Percentiles rank a stretch among this genome's conserved stretches.
These are phyloP conservation scores for Psylliodes chrysocephalus DNA, from an alignment of 2,888 invertebrate genomes.

Conservation along the genomic window DNA sequence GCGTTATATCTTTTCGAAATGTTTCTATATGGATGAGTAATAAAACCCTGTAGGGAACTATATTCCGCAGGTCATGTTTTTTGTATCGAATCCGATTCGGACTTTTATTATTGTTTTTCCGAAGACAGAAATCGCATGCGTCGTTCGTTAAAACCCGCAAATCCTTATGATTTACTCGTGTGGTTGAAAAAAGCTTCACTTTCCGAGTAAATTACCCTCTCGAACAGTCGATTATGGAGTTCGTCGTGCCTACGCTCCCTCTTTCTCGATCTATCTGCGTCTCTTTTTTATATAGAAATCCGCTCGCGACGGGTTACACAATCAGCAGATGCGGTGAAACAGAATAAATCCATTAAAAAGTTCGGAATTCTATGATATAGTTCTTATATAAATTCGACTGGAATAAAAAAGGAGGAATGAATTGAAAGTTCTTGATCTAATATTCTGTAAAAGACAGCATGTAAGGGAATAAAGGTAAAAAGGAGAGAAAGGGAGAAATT, in stretches of 20 bases:
- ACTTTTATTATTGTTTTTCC: slow-evolving; percentile 11
- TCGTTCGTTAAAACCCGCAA: too few species aligned
- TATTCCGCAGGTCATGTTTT: slow-evolving; percentile 10
- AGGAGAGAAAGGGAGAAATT: slow-evolving; percentile 40
- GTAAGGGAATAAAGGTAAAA: slow-evolving; percentile 38
- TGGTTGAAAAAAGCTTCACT: not conserved
- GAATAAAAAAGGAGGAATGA: slow-evolving; percentile 38
- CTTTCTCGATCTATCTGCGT: not conserved
- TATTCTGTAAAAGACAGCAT: slow-evolving; percentile 46
- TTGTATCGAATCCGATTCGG: slow-evolving; percentile 15
- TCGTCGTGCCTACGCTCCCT: too few species aligned
- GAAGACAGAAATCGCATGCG: too few species aligned
- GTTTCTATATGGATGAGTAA: slow-evolving; percentile 10
- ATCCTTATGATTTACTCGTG: not conserved
- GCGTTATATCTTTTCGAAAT: slow-evolving; percentile 18
- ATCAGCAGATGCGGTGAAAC: slow-evolving; percentile 35
- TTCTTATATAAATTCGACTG: slow-evolving; percentile 37
- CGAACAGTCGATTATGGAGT: slow-evolving; percentile 1
- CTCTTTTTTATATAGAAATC: slow-evolving; percentile 4
- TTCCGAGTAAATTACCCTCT: slow-evolving; percentile 1
- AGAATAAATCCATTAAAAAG: slow-evolving; percentile 40
- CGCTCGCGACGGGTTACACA: slow-evolving; percentile 20
- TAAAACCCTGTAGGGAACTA: not conserved
- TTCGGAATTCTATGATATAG: slow-evolving; percentile 40
- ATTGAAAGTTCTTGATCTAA: slow-evolving; percentile 46